Percentiles rank a stretch among this genome's conserved stretches.
phyloP scores from a whole-genome alignment of 2,888 invertebrate species.

The Amblyteles armatorius region DNA sequence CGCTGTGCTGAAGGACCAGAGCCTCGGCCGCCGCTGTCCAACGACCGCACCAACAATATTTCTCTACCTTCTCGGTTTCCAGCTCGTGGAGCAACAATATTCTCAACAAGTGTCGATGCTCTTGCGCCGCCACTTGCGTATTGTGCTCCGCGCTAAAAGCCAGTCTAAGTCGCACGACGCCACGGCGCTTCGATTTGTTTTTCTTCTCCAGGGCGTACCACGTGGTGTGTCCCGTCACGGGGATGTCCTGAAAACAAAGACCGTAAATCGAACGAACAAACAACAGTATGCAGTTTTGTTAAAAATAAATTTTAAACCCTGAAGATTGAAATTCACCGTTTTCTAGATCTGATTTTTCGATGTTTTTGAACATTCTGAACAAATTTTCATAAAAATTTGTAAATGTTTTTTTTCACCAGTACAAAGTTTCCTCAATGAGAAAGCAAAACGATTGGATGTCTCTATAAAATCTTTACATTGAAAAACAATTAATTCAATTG shows the following conservation, averaged over 20 bases:
- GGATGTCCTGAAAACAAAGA: slow-evolving; percentile 89
- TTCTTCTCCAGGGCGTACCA: slow-evolving; percentile 97
- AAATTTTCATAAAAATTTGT: no score
- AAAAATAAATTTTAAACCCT: no score
- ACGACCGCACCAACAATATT: slow-evolving; percentile 94
- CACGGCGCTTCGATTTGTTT: slow-evolving; percentile 93
- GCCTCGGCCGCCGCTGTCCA: slow-evolving; percentile 93
- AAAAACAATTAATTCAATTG: no score
- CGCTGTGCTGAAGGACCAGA: slow-evolving; percentile 96
- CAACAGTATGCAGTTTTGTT: background rate
- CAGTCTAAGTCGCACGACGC: slow-evolving; percentile 93
- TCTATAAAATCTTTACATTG: no score
- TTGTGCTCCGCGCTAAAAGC: slow-evolving; percentile 95
- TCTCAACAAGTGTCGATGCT: slow-evolving; percentile 92
- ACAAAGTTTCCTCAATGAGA: no score
- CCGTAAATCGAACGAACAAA: background rate
- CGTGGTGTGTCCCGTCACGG: slow-evolving; percentile 95
- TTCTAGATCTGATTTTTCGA: no score
- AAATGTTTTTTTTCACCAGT: no score
- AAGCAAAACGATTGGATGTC: no score
- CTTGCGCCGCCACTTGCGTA: slow-evolving; percentile 93
- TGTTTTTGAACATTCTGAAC: no score
- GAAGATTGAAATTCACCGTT: no score
- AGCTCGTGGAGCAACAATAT: slow-evolving; percentile 92
- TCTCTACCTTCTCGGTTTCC: slow-evolving; percentile 89